Conservation (phyloP, 2,113 vertebrate species). For the Pyrgilauda ruficollis region DNA sequence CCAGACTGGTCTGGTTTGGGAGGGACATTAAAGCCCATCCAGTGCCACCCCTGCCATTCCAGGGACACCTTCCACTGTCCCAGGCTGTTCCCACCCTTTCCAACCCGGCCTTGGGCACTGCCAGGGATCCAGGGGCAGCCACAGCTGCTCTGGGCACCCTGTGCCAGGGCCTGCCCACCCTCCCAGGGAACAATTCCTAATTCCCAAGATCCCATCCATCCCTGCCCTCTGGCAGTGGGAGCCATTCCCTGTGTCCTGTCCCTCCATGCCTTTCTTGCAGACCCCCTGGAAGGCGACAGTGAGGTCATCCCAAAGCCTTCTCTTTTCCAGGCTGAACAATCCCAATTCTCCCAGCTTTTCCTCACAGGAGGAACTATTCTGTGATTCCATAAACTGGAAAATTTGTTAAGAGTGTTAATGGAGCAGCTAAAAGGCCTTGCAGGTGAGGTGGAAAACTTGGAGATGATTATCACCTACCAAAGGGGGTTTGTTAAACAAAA, state of each 20-base stretch:
- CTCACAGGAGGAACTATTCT: background rate
- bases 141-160: background rate
- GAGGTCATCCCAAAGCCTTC: background rate
- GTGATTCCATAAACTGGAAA: background rate
- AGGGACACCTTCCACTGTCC: background rate
- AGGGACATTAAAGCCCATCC: rapidly evolving
- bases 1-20: rapidly evolving
- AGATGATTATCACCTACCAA: background rate
- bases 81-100: background rate
- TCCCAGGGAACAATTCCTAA: background rate
- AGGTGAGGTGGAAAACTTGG: background rate
- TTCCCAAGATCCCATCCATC: rapidly evolving
- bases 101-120: background rate
- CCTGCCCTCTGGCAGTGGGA: background rate
- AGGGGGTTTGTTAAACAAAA: background rate
- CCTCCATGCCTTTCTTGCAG: background rate
- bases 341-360: background rate
- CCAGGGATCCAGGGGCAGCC: background rate
- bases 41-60: background rate
- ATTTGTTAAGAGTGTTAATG: background rate
- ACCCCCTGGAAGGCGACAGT: background rate
- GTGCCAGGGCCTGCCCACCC: background rate
- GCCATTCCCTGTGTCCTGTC: background rate
- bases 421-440: background rate
- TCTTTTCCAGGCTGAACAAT: background rate